Conservation (phyloP, 2,113 vertebrate species). For the Xenus cinereus region DNA sequence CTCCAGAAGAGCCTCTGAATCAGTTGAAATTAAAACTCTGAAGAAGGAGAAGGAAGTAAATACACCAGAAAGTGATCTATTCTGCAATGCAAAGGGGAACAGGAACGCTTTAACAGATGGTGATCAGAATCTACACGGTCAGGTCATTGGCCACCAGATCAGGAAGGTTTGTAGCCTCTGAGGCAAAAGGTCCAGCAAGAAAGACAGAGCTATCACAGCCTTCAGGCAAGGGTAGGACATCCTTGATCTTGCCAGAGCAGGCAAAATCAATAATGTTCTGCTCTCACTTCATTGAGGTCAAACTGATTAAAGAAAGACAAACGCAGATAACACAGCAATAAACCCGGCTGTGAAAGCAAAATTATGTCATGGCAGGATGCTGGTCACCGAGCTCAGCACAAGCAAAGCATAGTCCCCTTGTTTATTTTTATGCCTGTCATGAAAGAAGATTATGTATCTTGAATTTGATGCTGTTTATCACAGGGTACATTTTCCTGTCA, state of each 20-base stretch:
- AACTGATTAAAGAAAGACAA: neutral
- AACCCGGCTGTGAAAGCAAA: neutral
- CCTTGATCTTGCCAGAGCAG: neutral
- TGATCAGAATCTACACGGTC: neutral
- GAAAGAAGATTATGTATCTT: neutral
- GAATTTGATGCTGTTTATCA: neutral
- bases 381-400: neutral
- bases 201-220: neutral
- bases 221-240: neutral
- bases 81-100: neutral
- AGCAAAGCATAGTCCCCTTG: neutral
- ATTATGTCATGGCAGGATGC: neutral
- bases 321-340: neutral
- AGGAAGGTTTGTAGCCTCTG: neutral
- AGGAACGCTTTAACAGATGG: neutral
- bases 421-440: neutral
- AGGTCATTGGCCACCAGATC: accelerated
- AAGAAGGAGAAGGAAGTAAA: neutral
- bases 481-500: neutral
- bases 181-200: neutral
- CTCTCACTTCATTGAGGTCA: neutral
- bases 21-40: neutral
- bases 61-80: neutral
- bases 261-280: neutral
- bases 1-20: neutral